Evolutionary conservation across 2,797 vertebrate species (phyloP), one percentile per base, ranked within the genome.

Genomic region (Acridotheres tristis): DNA sequence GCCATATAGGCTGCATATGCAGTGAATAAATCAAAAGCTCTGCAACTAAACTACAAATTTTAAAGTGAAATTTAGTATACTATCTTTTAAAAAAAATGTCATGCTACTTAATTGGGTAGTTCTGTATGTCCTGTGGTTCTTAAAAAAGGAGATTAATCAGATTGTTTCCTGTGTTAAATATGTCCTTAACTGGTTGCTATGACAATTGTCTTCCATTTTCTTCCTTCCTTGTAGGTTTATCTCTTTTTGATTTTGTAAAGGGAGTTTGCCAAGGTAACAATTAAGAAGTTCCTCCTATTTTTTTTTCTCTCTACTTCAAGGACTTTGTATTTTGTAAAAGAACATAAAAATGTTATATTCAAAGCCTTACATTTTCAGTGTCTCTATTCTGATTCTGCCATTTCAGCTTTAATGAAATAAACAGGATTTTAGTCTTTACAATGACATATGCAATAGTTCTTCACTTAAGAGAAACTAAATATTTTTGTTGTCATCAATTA

Each of bases 131-230:
- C 90, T 80, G 58, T 94, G 54, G n/a, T 86, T 94, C 61, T 95
- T 82, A 5, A 95, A 94, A 96, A 29, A 77, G 16, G 76, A 97
- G 34, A 86, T 97, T 92, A 96, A 96, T 96, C 94, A 94, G 57
- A 84, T 97, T 96, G 72, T 94, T 97, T 96, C 93, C 53, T 93
- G 32, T 79, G 62, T 90, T 89, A 84, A 95, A 78, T 96, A 82
- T 96, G 43, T 93, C 92, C 91, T 96, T 96, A 95, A 95, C 54
- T 96, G 77, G 96, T 97, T 97, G 97, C 97, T 97, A 97, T 97
- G 97, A 97, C 97, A 95, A 96, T 97, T 81, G 65, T 59, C 62
- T 86, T 86, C 76, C 83, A 75, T 93, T 94, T 88, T 84, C 51
- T 57, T 88, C 16, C 6, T 62, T 54, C 42, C 85, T 92, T 94